A percentile compares a stretch with the other conserved stretches of the same genome.
Conservation (phyloP, 2,113 vertebrate genomes). For the Psephotus haematonotus region DNA sequence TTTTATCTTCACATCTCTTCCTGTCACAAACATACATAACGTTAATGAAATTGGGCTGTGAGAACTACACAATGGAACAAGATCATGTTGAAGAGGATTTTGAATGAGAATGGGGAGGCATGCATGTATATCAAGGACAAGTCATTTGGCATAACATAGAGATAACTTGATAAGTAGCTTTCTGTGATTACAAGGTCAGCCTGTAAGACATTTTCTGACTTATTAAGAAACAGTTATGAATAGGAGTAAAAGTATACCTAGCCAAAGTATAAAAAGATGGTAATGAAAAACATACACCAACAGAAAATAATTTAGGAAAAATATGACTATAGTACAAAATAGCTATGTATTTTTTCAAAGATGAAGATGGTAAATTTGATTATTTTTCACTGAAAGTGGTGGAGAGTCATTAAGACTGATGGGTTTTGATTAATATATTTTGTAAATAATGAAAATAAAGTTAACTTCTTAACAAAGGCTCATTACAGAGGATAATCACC, state of each 20-base stretch:
- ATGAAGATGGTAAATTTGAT: not conserved
- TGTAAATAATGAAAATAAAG: not conserved
- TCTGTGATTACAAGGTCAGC: not conserved
- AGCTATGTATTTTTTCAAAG: not conserved
- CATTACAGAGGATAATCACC: not conserved
- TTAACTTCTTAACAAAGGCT: not conserved
- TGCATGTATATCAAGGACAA: not conserved
- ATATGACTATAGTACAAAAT: not conserved
- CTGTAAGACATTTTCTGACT: not conserved
- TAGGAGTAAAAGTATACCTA: not conserved
- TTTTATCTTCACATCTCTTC: not conserved
- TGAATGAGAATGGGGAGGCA: not conserved
- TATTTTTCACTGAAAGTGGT: not conserved
- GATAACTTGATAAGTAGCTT: not conserved
- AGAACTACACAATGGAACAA: not conserved
- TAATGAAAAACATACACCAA: not conserved
- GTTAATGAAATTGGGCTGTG: not conserved
- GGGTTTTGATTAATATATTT: not conserved
- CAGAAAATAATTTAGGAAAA: not conserved
- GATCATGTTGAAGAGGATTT: not conserved
- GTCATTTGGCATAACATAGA: not conserved
- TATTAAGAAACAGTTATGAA: not conserved
- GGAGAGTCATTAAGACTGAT: not conserved
- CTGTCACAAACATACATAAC: not conserved
- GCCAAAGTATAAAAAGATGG: not conserved